A percentile compares a stretch with the other conserved stretches of the same genome.
phyloP scores from a whole-genome alignment of 2,113 vertebrate species.

The Camelus bactrianus region DNA sequence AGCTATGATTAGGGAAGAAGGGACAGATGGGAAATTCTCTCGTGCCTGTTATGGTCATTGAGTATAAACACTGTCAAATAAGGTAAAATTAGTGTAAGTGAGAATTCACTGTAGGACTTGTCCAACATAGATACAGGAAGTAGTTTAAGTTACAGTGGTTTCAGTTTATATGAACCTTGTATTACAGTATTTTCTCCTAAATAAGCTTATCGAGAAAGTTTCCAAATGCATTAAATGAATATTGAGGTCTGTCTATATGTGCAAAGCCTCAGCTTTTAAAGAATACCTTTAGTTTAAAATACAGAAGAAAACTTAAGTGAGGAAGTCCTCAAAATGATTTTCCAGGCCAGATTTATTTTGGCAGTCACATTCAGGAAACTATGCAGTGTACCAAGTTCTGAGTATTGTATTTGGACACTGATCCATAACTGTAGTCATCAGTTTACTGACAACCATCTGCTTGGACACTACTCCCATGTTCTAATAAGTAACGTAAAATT shows the following conservation, averaged over 20 bases:
- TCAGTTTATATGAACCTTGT: not conserved
- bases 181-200: slow-evolving; percentile 19
- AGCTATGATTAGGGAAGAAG: not conserved
- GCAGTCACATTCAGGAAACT: slow-evolving; percentile 87
- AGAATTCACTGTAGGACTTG: not conserved
- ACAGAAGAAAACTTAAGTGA: slow-evolving; percentile 81
- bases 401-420: slow-evolving; percentile 90
- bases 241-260: slow-evolving; percentile 36
- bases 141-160: not conserved
- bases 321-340: slow-evolving; percentile 86
- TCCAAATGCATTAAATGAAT: slow-evolving; percentile 3
- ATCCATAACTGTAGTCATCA: slow-evolving; percentile 88
- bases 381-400: slow-evolving; percentile 87
- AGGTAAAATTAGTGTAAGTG: not conserved
- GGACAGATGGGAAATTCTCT: not conserved
- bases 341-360: slow-evolving; percentile 89
- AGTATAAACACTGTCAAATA: slow-evolving; percentile 25
- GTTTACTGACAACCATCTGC: slow-evolving; percentile 90
- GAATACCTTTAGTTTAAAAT: slow-evolving; percentile 76
- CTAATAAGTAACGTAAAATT: slow-evolving; percentile 85
- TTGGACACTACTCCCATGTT: slow-evolving; percentile 87
- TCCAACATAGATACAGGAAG: not conserved
- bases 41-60: not conserved
- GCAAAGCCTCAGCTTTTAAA: not conserved
- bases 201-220: slow-evolving; percentile 58